Evolutionary conservation across 2,113 vertebrate species (phyloP).

Genomic region (Malurus elegans): DNA sequence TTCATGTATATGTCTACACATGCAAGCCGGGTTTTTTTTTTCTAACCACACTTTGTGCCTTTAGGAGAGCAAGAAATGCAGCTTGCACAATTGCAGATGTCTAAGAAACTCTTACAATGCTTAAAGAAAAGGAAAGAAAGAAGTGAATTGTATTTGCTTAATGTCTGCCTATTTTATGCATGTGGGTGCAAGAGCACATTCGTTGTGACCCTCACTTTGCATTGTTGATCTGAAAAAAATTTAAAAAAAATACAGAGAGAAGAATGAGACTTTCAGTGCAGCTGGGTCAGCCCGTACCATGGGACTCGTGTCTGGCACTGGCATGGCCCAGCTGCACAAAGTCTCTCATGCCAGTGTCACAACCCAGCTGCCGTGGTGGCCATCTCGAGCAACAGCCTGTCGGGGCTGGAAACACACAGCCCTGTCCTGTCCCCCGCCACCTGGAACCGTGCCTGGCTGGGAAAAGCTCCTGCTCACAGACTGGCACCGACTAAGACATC

Average conservation of each 20-base stretch:
- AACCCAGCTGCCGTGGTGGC: neutral
- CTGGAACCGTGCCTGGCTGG: slow-evolving; percentile 49
- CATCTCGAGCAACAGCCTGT: slow-evolving; percentile 8
- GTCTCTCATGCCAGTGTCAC: slow-evolving; percentile 38
- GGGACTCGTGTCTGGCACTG: slow-evolving; percentile 9
- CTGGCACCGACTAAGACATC: slow-evolving; percentile 13
- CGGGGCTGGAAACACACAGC: neutral
- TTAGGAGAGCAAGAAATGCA: neutral
- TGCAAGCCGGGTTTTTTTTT: neutral
- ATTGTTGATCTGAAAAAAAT: neutral
- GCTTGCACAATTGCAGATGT: neutral
- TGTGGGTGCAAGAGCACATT: neutral
- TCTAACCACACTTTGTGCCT: neutral
- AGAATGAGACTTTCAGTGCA: slow-evolving; percentile 56
- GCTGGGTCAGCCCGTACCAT: slow-evolving; percentile 58
- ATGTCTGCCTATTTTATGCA: neutral
- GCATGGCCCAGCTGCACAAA: slow-evolving; percentile 45
- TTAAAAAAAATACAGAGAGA: neutral
- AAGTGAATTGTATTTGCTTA: neutral
- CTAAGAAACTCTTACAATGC: neutral
- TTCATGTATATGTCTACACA: neutral
- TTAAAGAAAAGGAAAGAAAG: neutral
- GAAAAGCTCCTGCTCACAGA: neutral
- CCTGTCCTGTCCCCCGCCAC: slow-evolving; percentile 36
- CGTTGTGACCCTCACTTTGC: neutral